Evolutionary conservation across 2,888 invertebrate species (phyloP).

Genomic region (Phorcus lineatus): DNA sequence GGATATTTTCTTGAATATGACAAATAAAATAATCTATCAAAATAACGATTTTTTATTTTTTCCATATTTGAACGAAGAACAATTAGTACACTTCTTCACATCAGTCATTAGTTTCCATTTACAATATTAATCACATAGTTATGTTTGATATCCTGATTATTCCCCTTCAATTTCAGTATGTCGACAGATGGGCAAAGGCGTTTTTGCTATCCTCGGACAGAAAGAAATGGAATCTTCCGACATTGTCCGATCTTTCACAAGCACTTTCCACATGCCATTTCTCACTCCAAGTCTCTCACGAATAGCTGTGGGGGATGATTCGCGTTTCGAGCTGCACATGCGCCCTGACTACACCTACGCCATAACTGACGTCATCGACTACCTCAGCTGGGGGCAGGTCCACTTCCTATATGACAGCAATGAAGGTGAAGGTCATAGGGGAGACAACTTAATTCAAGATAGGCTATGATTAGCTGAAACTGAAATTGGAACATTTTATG

Average conservation of each 20-base stretch:
- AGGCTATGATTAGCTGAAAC: too few species aligned
- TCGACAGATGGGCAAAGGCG: constrained; percentile 58
- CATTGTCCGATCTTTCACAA: constrained; percentile 59
- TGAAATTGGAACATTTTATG: too few species aligned
- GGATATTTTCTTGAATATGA: too few species aligned
- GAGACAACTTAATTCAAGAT: not conserved
- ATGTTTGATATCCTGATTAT: too few species aligned
- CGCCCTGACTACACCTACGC: constrained; percentile 83
- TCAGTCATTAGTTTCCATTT: too few species aligned
- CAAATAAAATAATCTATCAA: too few species aligned
- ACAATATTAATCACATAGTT: too few species aligned
- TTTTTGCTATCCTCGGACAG: constrained; percentile 65
- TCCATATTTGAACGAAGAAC: too few species aligned
- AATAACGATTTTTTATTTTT: too few species aligned
- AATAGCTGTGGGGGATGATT: constrained; percentile 31
- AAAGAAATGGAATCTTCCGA: constrained; percentile 56
- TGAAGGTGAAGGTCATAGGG: constrained; percentile 53
- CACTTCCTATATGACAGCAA: constrained; percentile 66
- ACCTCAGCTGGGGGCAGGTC: constrained; percentile 55
- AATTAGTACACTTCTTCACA: too few species aligned
- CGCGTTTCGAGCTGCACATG: constrained; percentile 87
- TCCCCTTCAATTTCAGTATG: constrained; percentile 58
- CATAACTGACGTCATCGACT: constrained; percentile 77
- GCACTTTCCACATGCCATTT: constrained; percentile 66
- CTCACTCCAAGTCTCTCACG: constrained; percentile 57